phyloP scores from a whole-genome alignment of 2,113 vertebrate species.

The Limnothrissa miodon region DNA sequence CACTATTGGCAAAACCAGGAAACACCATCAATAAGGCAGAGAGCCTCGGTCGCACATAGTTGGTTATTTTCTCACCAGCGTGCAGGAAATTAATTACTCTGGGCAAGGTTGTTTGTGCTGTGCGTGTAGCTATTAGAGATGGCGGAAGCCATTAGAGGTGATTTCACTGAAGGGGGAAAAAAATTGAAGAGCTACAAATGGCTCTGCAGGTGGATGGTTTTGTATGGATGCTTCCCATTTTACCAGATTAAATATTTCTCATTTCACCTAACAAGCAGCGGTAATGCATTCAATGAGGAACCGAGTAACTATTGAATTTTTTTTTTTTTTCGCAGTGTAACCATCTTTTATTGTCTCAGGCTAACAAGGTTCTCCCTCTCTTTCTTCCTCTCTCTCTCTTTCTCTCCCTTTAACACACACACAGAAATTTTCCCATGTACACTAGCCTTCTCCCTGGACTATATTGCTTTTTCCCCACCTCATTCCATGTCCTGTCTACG shows the following conservation, averaged over 20 bases:
- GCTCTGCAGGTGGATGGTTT: background rate
- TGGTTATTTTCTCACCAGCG: background rate
- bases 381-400: background rate
- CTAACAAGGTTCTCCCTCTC: slow-evolving; percentile 26
- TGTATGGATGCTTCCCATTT: background rate
- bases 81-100: slow-evolving; percentile 15
- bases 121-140: background rate
- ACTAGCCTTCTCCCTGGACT: background rate
- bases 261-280: background rate
- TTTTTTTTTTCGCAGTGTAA: background rate
- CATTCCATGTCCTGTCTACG: slow-evolving; percentile 47
- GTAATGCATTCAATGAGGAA: background rate
- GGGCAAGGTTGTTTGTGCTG: slow-evolving; percentile 6
- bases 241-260: slow-evolving; percentile 3
- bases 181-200: slow-evolving; percentile 2
- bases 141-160: slow-evolving; percentile 10
- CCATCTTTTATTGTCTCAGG: slow-evolving; percentile 15
- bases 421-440: background rate
- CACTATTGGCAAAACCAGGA: slow-evolving; percentile 13
- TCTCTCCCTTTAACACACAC: background rate
- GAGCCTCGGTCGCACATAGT: background rate
- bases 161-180: background rate
- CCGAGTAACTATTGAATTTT: slow-evolving; percentile 8
- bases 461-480: background rate
- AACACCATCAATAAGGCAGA: background rate